These are phyloP conservation scores for Orthonyx spaldingii DNA, from an alignment of 2,113 vertebrate genomes.

Conservation along the genomic window DNA sequence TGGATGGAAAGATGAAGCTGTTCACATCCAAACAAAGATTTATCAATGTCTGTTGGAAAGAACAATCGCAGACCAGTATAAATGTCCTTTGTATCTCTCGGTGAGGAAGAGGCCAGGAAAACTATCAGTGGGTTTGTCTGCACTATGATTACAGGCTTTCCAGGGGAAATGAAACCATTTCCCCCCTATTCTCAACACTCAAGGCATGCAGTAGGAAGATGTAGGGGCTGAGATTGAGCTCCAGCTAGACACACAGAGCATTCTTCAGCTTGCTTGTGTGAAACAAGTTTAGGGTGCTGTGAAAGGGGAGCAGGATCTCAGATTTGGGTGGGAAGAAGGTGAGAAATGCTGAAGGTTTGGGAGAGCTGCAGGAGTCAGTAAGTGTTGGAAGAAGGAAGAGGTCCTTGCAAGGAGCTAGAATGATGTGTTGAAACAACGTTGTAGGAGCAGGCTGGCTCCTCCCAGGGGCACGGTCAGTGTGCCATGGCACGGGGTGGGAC, in stretches of 20 bases:
- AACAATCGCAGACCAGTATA: neutral
- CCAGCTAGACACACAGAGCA: neutral
- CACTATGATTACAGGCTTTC: neutral
- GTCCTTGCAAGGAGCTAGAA: neutral
- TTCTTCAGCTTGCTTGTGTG: neutral
- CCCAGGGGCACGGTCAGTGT: neutral
- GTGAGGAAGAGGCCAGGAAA: neutral
- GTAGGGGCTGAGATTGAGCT: neutral
- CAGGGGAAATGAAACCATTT: neutral
- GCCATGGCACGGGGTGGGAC: neutral
- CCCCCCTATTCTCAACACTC: neutral
- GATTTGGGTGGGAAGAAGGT: neutral
- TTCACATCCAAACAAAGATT: neutral
- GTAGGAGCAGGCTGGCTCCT: neutral
- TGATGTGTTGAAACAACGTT: neutral
- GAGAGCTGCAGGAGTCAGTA: neutral
- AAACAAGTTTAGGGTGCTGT: neutral
- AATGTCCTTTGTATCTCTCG: neutral
- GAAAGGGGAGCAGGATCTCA: neutral
- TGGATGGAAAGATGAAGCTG: neutral
- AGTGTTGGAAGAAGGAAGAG: neutral
- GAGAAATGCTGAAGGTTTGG: neutral
- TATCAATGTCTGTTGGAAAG: neutral
- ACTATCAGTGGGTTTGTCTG: neutral
- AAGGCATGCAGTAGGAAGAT: neutral